phyloP scores from a whole-genome alignment of 2,888 invertebrate species.

The Amiota communis region DNA sequence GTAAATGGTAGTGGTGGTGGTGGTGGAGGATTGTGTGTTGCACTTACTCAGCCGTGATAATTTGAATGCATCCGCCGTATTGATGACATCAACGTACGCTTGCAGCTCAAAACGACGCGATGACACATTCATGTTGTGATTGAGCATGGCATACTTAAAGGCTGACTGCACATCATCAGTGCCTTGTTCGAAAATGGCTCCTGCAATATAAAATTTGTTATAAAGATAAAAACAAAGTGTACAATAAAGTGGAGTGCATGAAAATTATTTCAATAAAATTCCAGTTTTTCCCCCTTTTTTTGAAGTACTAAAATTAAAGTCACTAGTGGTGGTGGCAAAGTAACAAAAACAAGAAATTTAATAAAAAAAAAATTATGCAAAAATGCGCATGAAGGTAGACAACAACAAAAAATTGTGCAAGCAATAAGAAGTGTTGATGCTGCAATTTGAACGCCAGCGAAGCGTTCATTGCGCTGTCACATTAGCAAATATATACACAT shows the following conservation, averaged over 20 bases:
- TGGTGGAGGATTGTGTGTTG: constrained; percentile 2
- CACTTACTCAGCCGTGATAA: constrained; percentile 90
- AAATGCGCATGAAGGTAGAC: constrained; percentile 63
- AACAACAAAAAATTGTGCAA: constrained; percentile 34
- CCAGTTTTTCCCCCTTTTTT: constrained; percentile 52
- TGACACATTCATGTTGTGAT: constrained; percentile 89
- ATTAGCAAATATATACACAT: constrained; percentile 29
- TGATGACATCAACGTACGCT: constrained; percentile 92
- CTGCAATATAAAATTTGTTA: constrained; percentile 73
- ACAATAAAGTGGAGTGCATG: not conserved
- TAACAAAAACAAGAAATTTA: constrained; percentile 45
- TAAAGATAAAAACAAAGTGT: constrained; percentile 35
- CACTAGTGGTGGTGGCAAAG: constrained; percentile 46
- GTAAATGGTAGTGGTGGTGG: constrained; percentile 23
- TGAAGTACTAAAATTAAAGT: constrained; percentile 51
- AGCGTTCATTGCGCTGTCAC: constrained; percentile 27
- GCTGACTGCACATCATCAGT: constrained; percentile 94
- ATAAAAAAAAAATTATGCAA: constrained; percentile 55
- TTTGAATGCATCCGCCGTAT: constrained; percentile 94
- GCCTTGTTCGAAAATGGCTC: constrained; percentile 93
- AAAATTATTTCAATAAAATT: constrained; percentile 19
- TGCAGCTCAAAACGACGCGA: constrained; percentile 87
- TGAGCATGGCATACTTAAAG: constrained; percentile 90
- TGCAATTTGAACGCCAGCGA: constrained; percentile 56
- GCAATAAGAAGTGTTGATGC: constrained; percentile 62